A percentile compares a stretch with the other conserved stretches of the same genome.
Evolutionary conservation across 2,113 vertebrate genomes (phyloP).

Genomic region (Planiliza haematocheilus): DNA sequence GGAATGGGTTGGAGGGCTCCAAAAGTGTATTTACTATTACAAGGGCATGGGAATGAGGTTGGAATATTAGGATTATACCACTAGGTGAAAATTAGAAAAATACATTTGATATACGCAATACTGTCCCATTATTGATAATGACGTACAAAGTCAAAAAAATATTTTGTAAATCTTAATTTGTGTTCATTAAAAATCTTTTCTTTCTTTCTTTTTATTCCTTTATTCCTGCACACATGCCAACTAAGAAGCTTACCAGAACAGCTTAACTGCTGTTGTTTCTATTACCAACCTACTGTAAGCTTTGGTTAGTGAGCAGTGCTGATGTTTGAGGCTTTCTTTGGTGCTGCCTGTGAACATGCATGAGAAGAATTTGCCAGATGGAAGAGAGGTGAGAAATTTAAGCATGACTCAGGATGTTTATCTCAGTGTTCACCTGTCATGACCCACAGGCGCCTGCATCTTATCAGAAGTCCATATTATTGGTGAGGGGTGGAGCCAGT

Average conservation of each 20-base stretch:
- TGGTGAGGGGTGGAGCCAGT: conserved; percentile 25
- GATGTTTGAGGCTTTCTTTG: not conserved
- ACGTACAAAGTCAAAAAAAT: not conserved
- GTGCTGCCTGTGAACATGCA: not conserved
- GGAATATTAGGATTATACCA: not conserved
- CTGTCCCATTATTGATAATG: not conserved
- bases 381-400: not conserved
- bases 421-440: conserved; percentile 23
- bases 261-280: not conserved
- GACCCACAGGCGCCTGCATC: not conserved
- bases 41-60: not conserved
- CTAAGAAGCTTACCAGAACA: too few species aligned
- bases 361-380: too few species aligned
- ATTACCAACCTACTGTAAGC: not conserved
- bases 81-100: not conserved
- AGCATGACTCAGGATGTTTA: not conserved
- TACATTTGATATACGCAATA: too few species aligned
- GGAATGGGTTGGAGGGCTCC: not conserved
- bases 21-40: not conserved
- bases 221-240: too few species aligned
- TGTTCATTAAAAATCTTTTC: too few species aligned
- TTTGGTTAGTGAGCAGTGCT: too few species aligned
- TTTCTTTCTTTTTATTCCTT: too few species aligned
- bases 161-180: too few species aligned
- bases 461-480: conserved; percentile 6